phyloP scores from a whole-genome alignment of 2,888 invertebrate species.

The Orchesella flavescens region DNA sequence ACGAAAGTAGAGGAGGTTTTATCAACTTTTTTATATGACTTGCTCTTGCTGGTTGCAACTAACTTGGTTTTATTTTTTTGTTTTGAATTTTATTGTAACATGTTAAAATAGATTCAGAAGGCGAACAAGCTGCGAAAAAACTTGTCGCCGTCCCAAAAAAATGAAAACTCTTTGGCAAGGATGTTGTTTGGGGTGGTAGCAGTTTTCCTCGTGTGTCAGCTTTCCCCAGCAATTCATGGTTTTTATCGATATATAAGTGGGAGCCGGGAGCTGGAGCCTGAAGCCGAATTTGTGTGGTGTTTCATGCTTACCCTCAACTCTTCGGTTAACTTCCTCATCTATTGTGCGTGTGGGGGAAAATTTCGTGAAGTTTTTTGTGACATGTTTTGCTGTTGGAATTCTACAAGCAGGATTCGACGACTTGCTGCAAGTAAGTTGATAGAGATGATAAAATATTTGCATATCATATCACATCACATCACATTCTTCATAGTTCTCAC shows the following conservation, averaged over 20 bases:
- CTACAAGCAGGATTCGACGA: constrained; percentile 10
- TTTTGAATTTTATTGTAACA: neutral
- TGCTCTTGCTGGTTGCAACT: too few relatives aligned
- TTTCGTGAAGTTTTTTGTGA: constrained; percentile 39
- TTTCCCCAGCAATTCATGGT: constrained; percentile 23
- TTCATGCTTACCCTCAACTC: constrained; percentile 66
- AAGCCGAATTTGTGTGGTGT: constrained; percentile 53
- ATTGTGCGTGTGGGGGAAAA: constrained; percentile 64
- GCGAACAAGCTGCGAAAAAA: constrained; percentile 62
- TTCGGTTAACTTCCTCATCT: constrained; percentile 68
- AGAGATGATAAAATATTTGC: neutral
- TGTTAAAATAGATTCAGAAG: constrained; percentile 55
- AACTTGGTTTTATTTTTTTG: neutral
- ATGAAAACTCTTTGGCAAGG: constrained; percentile 62
- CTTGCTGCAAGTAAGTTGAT: constrained; percentile 46
- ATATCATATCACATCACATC: too few relatives aligned
- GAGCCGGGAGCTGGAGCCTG: constrained; percentile 26
- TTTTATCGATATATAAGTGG: constrained; percentile 48
- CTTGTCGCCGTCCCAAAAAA: constrained; percentile 61
- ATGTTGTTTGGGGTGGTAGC: constrained; percentile 67
- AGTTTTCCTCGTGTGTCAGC: constrained; percentile 65
- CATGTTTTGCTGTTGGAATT: constrained; percentile 44
- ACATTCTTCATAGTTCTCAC: too few relatives aligned
- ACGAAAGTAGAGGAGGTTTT: too few relatives aligned
- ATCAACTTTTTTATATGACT: too few relatives aligned